Base-by-base conservation (phyloP, 2,888 invertebrate species). In the Dastarcus helophoroides region DNA sequence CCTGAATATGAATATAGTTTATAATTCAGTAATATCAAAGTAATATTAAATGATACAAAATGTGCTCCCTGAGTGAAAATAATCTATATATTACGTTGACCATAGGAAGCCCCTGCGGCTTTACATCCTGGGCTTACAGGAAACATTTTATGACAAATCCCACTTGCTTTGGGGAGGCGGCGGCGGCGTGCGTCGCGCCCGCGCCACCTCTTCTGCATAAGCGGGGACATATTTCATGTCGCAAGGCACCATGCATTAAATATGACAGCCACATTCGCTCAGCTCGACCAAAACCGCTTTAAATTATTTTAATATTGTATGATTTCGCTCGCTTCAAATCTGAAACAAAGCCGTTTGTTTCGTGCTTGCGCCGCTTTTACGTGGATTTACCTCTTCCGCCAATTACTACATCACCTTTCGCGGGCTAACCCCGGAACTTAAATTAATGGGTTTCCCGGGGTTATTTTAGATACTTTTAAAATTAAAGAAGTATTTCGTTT, bases 221-320 rank as follows among this genome's bases (percentile, higher is more conserved):
- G 47, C 48, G 41, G 43, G 41, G 43, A 47, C 48, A 49, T 50
- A 50, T 49, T 49, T 50, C 45, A 49, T 43, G 48, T 48, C 47
- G 43, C 42, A 37, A 38, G n/a, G 35, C 40, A 40, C 36, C 38
- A 47, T 50, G 47, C 47, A 50, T 50, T 47, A 49, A 38, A 47
- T 44, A 50, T 48, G 42, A 36, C 32, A 36, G 42, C 41, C 37
- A 39, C 38, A 41, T 25, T 26, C 35, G 38, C 28, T 23, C 27
- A 27, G 9, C 6, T 22, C 9, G 12, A 39, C 32, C 39, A 37
- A 31, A 35, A n/a, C 40, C 41, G 39, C 32, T 55, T 56, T 56
- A 57, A 57, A 56, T 57, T 56, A 56, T 57, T 56, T 58, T 54
- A 56, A 58, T 56, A 56, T 53, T 57, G 44, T 50, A 58, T 55